Conservation (phyloP, 2,888 invertebrate species). For the Caenorhabditis uteleia region DNA sequence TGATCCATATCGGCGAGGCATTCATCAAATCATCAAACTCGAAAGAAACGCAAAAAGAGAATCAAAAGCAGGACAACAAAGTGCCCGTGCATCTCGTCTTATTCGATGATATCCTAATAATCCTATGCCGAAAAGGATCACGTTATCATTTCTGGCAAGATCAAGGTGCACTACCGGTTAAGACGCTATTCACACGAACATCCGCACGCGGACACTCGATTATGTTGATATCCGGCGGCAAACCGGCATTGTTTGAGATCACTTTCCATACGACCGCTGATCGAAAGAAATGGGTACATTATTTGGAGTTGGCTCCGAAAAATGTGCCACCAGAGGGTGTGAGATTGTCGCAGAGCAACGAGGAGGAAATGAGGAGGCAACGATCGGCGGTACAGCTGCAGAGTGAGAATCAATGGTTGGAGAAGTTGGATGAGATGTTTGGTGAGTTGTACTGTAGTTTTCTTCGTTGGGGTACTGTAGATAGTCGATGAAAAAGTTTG, state of each 20-base stretch:
- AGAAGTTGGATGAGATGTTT: slow-evolving; percentile 30
- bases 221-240: slow-evolving; percentile 41
- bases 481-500: too few relatives aligned
- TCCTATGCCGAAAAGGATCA: slow-evolving; percentile 33
- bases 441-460: slow-evolving; percentile 25
- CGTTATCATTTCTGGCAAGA: slow-evolving; percentile 37
- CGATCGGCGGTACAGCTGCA: slow-evolving; percentile 31
- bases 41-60: slow-evolving; percentile 8
- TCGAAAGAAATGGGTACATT: slow-evolving; percentile 45
- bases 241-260: slow-evolving; percentile 46
- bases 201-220: slow-evolving; percentile 42
- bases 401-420: slow-evolving; percentile 44
- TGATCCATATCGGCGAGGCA: slow-evolving; percentile 28
- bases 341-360: slow-evolving; percentile 14
- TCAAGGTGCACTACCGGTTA: slow-evolving; percentile 46
- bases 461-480: not conserved
- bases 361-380: slow-evolving; percentile 21
- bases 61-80: slow-evolving; percentile 23
- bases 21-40: slow-evolving; percentile 18
- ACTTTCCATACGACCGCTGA: slow-evolving; percentile 43
- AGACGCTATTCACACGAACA: slow-evolving; percentile 38
- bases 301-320: slow-evolving; percentile 40
- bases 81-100: slow-evolving; percentile 27
- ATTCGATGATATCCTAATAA: slow-evolving; percentile 55
- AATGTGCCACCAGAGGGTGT: slow-evolving; percentile 30